phyloP scores from a whole-genome alignment of 1,140 invertebrate genomes.

The Chelonus insularis region DNA sequence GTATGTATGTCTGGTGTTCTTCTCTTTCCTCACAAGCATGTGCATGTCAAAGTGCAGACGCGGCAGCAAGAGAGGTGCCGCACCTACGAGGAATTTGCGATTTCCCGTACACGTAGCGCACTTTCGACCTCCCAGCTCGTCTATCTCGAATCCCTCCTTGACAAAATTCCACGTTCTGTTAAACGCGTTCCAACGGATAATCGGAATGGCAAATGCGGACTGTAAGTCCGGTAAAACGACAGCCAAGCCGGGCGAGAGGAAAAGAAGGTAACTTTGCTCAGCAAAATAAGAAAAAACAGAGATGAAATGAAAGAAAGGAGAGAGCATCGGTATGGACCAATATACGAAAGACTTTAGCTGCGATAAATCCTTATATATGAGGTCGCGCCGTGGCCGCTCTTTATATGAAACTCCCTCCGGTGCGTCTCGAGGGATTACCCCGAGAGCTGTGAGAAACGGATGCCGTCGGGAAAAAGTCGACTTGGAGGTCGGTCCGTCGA shows the following conservation, averaged over 20 bases:
- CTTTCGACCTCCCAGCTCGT: slow-evolving; percentile 28
- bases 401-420: slow-evolving; percentile 54
- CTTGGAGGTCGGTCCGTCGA: slow-evolving; percentile 18
- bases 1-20: slow-evolving; percentile 20
- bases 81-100: slow-evolving; percentile 50
- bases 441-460: slow-evolving; percentile 18
- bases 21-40: not conserved
- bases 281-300: not conserved
- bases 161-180: slow-evolving; percentile 30
- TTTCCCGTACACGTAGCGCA: slow-evolving; percentile 37
- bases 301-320: slow-evolving; percentile 22
- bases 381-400: slow-evolving; percentile 40
- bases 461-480: slow-evolving; percentile 2
- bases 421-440: slow-evolving; percentile 53
- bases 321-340: slow-evolving; percentile 52
- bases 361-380: slow-evolving; percentile 62
- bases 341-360: slow-evolving; percentile 57
- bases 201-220: slow-evolving; percentile 28
- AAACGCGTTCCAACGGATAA: slow-evolving; percentile 27
- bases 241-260: not conserved
- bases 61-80: slow-evolving; percentile 29
- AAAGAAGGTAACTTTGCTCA: not conserved
- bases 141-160: slow-evolving; percentile 24
- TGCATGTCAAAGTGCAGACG: slow-evolving; percentile 20
- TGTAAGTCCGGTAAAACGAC: slow-evolving; percentile 15